Evolutionary conservation across 1,140 invertebrate species (phyloP).

Genomic region (Magallana ariakensis): DNA sequence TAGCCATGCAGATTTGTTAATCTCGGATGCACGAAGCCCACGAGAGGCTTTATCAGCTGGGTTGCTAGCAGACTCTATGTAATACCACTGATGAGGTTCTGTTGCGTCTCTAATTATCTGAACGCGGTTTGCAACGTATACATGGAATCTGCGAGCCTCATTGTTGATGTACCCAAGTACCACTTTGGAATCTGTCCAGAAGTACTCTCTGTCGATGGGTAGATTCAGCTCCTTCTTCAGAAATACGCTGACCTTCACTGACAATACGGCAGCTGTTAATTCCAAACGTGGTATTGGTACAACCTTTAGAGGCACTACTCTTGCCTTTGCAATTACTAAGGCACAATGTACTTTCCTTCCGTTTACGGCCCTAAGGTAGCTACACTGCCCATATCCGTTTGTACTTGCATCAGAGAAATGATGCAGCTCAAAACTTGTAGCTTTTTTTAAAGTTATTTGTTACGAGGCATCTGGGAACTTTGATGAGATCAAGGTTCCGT

Average conservation of each 20-base stretch:
- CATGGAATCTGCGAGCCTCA: too few species aligned
- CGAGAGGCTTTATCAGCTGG: constrained; percentile 57
- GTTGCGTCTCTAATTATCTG: too few species aligned
- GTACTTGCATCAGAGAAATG: constrained; percentile 66
- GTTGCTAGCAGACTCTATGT: constrained; percentile 50
- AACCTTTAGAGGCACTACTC: constrained; percentile 56
- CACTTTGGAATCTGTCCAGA: too few species aligned
- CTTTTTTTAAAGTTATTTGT: constrained; percentile 55
- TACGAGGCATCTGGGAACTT: constrained; percentile 56
- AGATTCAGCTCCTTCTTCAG: too few species aligned
- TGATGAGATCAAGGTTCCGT: background rate
- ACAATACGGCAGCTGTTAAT: constrained; percentile 61
- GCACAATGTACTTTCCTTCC: constrained; percentile 51
- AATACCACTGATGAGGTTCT: too few species aligned
- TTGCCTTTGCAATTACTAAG: constrained; percentile 61
- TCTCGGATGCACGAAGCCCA: constrained; percentile 18
- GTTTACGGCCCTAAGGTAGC: too few species aligned
- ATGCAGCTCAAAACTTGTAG: constrained; percentile 49
- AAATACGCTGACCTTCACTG: too few species aligned
- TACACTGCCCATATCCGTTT: too few species aligned
- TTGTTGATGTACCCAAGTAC: too few species aligned
- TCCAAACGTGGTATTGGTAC: constrained; percentile 57
- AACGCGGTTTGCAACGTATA: too few species aligned
- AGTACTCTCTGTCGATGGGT: too few species aligned
- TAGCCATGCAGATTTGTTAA: constrained; percentile 53